phyloP scores from a whole-genome alignment of 2,888 invertebrate genomes.

The Ctena decussata region DNA sequence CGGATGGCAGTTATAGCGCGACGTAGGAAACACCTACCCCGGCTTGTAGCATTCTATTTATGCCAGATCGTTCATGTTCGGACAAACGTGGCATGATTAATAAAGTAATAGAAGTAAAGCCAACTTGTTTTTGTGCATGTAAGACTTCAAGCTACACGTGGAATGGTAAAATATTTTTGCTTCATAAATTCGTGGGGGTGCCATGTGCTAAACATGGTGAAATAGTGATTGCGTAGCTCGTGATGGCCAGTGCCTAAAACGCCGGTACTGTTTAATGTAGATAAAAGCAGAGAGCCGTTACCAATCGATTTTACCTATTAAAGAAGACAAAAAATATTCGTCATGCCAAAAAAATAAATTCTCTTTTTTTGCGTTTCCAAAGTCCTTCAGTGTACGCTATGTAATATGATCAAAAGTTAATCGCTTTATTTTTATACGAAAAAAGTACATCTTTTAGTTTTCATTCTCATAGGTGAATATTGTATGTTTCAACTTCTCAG shows the following conservation, averaged over 20 bases:
- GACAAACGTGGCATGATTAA: too few species aligned
- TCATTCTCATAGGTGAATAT: too few species aligned
- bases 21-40: not conserved
- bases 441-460: too few species aligned
- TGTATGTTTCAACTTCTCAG: too few species aligned
- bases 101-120: too few species aligned
- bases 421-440: too few species aligned
- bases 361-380: not conserved
- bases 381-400: not conserved
- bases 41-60: not conserved
- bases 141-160: too few species aligned
- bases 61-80: too few species aligned
- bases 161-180: not conserved
- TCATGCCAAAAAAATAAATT: not conserved
- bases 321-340: not conserved
- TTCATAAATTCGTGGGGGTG: not conserved
- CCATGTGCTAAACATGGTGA: not conserved
- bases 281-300: not conserved
- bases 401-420: too few species aligned
- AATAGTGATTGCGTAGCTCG: not conserved
- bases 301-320: not conserved
- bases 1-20: too few species aligned
- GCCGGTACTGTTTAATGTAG: not conserved
- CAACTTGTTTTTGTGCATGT: not conserved
- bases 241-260: not conserved